Evolutionary conservation across 2,797 vertebrate genomes (phyloP).

Genomic region (Chiloscyllium punctatum): DNA sequence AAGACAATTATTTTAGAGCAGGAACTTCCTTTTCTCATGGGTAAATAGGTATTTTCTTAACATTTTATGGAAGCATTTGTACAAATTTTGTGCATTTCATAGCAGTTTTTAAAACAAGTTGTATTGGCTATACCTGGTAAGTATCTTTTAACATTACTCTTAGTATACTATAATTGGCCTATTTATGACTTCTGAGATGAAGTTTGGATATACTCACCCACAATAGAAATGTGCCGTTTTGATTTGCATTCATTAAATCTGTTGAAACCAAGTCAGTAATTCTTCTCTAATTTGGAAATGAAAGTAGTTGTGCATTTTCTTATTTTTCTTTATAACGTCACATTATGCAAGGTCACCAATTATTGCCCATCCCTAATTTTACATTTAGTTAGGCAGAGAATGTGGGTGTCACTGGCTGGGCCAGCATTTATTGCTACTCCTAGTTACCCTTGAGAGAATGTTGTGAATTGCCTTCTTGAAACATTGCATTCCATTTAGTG

Average conservation of each 20-base stretch:
- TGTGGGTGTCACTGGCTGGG: not conserved
- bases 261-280: not conserved
- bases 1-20: slow-evolving; percentile 29
- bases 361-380: no score
- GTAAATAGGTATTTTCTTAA: slow-evolving; percentile 10
- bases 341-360: no score
- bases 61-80: not conserved
- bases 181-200: not conserved
- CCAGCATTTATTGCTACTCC: not conserved
- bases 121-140: not conserved
- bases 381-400: not conserved
- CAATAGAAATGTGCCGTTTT: not conserved
- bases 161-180: not conserved
- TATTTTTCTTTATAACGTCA: not conserved
- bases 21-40: slow-evolving; percentile 1
- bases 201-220: not conserved
- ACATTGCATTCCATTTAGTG: not conserved
- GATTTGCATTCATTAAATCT: not conserved
- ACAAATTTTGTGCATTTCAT: not conserved
- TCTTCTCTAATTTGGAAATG: not conserved
- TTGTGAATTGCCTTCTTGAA: not conserved
- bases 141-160: not conserved
- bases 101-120: not conserved
- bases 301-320: no score
- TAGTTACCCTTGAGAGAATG: not conserved